A percentile compares a stretch with the other conserved stretches of the same genome.
Conservation (phyloP, 2,888 invertebrate species). For the Rutpela maculata region DNA sequence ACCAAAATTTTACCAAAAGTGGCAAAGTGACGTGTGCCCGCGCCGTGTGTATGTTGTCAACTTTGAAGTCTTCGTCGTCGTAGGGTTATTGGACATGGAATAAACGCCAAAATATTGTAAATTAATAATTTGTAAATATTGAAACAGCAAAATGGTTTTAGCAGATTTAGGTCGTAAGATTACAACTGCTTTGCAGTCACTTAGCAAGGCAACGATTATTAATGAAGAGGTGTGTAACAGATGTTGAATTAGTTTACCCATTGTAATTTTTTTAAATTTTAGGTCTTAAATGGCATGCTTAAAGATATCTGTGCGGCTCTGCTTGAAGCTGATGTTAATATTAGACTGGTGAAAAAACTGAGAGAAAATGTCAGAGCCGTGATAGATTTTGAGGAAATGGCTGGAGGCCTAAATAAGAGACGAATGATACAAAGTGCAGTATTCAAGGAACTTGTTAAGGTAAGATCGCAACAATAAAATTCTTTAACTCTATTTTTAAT, state of each 20-base stretch:
- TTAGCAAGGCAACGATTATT: conserved; percentile 98
- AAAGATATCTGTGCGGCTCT: conserved; percentile 99
- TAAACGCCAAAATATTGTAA: conserved; percentile 45
- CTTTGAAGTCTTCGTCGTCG: background rate
- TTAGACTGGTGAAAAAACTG: conserved; percentile 94
- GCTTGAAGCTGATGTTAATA: conserved; percentile 98
- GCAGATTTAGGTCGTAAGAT: conserved; percentile 99
- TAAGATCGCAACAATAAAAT: conserved; percentile 68
- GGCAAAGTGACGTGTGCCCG: background rate
- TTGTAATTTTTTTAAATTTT: conserved; percentile 57
- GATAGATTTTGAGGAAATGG: conserved; percentile 99
- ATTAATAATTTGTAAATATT: conserved; percentile 42
- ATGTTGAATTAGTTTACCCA: conserved; percentile 57
- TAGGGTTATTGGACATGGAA: conserved; percentile 47
- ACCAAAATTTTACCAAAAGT: background rate
- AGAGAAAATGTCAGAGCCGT: conserved; percentile 98
- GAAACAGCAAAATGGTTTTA: conserved; percentile 90
- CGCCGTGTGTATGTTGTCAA: background rate
- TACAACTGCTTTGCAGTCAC: conserved; percentile 96
- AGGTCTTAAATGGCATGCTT: conserved; percentile 99
- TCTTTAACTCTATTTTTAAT: background rate
- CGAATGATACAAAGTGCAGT: conserved; percentile 99
- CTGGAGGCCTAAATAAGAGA: conserved; percentile 97
- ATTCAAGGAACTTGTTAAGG: conserved; percentile 98
- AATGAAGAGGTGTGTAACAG: conserved; percentile 91